A percentile compares a stretch with the other conserved stretches of the same genome.
Conservation (phyloP, 2,113 vertebrate species). For the Gambusia affinis region DNA sequence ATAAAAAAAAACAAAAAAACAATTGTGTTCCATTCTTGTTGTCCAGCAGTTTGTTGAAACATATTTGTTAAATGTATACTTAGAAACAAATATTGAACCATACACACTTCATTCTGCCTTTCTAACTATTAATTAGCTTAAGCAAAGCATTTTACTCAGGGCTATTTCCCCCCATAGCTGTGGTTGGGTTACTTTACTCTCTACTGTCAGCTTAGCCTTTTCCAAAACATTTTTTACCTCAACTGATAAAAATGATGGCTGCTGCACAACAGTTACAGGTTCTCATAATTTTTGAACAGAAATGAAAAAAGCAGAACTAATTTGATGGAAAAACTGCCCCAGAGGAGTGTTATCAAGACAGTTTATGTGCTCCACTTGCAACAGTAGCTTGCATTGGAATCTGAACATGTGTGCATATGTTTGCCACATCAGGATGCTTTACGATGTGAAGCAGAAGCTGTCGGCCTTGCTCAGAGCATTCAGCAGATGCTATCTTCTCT, state of each 20-base stretch:
- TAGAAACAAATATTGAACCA: too few species aligned
- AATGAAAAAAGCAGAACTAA: not conserved
- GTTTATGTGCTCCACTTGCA: slow-evolving; percentile 35
- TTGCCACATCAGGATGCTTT: slow-evolving; percentile 29
- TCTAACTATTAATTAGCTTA: not conserved
- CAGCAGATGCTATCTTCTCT: slow-evolving; percentile 24
- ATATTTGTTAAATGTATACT: too few species aligned
- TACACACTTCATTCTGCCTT: too few species aligned
- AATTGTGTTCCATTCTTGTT: not conserved
- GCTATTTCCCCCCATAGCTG: not conserved
- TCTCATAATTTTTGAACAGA: not conserved
- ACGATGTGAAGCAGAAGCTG: slow-evolving; percentile 19
- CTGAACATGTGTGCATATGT: too few species aligned
- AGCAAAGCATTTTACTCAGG: not conserved
- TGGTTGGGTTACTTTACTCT: not conserved
- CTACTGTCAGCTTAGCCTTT: not conserved
- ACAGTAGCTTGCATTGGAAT: not conserved
- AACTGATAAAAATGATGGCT: not conserved
- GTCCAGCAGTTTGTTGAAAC: not conserved
- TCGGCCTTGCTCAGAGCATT: slow-evolving; percentile 16
- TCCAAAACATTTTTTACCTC: not conserved
- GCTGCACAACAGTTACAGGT: not conserved
- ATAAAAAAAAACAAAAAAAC: too few species aligned
- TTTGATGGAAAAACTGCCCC: slow-evolving; percentile 16
- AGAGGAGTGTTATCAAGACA: slow-evolving; percentile 28